phyloP scores from a whole-genome alignment of 2,113 vertebrate genomes.

The Numida meleagris region DNA sequence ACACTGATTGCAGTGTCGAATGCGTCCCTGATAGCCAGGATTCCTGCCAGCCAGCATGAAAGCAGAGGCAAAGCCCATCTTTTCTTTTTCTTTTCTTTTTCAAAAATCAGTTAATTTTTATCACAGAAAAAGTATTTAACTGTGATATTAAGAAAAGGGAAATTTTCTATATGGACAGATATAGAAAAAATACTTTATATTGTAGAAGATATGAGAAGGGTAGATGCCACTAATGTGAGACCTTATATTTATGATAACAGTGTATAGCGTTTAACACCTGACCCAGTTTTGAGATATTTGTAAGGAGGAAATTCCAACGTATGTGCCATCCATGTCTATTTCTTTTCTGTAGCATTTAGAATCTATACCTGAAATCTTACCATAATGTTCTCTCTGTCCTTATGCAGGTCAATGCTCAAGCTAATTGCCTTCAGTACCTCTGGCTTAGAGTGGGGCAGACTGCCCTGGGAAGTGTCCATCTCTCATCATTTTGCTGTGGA shows the following conservation, averaged over 20 bases:
- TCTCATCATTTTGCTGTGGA: background rate
- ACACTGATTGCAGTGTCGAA: background rate
- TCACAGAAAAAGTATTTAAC: background rate
- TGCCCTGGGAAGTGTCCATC: constrained; percentile 18
- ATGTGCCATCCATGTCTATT: background rate
- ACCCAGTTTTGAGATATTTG: background rate
- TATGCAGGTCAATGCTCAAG: background rate
- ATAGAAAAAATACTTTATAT: background rate
- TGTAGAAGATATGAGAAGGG: background rate
- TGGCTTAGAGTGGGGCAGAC: background rate
- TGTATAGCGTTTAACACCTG: background rate
- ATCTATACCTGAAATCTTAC: constrained; percentile 11
- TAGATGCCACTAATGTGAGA: background rate
- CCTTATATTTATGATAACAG: background rate
- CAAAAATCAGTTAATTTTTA: background rate
- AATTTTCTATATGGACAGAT: background rate
- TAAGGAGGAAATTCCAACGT: background rate
- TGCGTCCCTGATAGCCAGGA: constrained; percentile 31
- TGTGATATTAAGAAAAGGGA: background rate
- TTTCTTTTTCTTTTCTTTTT: accelerated
- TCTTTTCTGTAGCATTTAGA: background rate
- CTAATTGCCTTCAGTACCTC: constrained; percentile 29
- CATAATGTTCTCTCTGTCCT: constrained; percentile 2
- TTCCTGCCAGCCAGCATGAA: background rate
- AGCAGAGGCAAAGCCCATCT: background rate